Conservation (phyloP, 2,888 invertebrate genomes). For the Nomada hirtipes region DNA sequence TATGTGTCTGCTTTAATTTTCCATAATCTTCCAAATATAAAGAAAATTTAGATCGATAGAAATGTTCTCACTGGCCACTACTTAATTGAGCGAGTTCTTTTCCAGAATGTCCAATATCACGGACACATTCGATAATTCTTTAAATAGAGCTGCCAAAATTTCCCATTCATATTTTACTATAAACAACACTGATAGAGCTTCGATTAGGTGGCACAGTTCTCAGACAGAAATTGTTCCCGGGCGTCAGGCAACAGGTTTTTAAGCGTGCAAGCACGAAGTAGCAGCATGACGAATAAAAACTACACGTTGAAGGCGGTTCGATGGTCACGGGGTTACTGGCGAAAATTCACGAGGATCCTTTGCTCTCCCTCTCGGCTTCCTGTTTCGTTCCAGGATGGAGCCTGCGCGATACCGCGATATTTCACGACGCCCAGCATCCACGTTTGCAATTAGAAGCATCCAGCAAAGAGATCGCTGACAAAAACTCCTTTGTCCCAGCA, state of each 20-base stretch:
- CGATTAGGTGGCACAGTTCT: background rate
- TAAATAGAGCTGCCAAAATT: background rate
- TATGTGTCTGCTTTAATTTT: too few relatives aligned
- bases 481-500: slow-evolving; percentile 12
- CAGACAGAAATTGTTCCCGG: background rate
- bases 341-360: slow-evolving; percentile 68
- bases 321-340: slow-evolving; percentile 62
- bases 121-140: background rate
- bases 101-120: too few relatives aligned
- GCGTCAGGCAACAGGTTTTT: slow-evolving; percentile 59
- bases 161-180: background rate
- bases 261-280: background rate
- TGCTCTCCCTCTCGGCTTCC: slow-evolving; percentile 46
- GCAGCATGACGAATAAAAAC: background rate
- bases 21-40: too few relatives aligned
- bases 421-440: slow-evolving; percentile 43
- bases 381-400: slow-evolving; percentile 42
- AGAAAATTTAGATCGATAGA: too few relatives aligned
- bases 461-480: too few relatives aligned
- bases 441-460: slow-evolving; percentile 27
- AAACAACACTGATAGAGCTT: background rate
- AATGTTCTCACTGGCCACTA: too few relatives aligned
- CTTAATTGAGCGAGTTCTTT: background rate
- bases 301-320: slow-evolving; percentile 33
- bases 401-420: slow-evolving; percentile 56